Percentiles rank a stretch among this genome's conserved stretches.
Evolutionary conservation across 2,888 invertebrate genomes (phyloP).

Genomic region (Epirrhoe alternata): DNA sequence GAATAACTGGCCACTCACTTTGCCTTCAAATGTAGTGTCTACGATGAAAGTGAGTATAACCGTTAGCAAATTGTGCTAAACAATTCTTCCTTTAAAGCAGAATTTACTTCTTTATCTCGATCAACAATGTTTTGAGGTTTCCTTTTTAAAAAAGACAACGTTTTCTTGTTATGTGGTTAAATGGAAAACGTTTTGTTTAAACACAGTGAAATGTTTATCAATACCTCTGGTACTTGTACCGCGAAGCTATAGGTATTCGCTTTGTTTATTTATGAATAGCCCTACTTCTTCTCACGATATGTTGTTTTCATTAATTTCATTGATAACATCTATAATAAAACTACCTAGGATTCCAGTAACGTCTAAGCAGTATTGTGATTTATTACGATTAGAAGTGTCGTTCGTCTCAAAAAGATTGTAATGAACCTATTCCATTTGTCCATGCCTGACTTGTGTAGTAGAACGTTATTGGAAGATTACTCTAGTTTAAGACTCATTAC

Average conservation of each 20-base stretch:
- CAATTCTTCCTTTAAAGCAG: conserved; percentile 69
- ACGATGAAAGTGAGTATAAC: conserved; percentile 84
- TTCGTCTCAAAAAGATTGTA: no score
- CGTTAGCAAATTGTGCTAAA: conserved; percentile 81
- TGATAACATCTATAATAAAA: conserved; percentile 15
- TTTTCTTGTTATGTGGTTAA: conserved; percentile 53
- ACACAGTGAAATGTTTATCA: conserved; percentile 66
- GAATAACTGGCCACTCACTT: conserved; percentile 84
- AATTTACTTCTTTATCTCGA: conserved; percentile 50
- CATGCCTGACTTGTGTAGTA: no score
- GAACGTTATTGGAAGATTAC: no score
- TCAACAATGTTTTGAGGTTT: conserved; percentile 43
- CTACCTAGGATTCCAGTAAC: conserved; percentile 6
- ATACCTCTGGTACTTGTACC: conserved; percentile 59
- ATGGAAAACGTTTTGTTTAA: conserved; percentile 64
- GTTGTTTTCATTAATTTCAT: conserved; percentile 35
- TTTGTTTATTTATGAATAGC: conserved; percentile 67
- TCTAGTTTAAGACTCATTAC: no score
- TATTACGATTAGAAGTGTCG: neutral
- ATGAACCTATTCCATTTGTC: no score
- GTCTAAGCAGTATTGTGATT: conserved; percentile 1
- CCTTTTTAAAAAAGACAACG: conserved; percentile 48
- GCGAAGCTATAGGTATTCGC: conserved; percentile 50
- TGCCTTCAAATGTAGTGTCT: conserved; percentile 79
- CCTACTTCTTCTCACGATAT: conserved; percentile 58